Conservation (phyloP, 2,797 vertebrate genomes). For the Amazonetta brasiliensis region DNA sequence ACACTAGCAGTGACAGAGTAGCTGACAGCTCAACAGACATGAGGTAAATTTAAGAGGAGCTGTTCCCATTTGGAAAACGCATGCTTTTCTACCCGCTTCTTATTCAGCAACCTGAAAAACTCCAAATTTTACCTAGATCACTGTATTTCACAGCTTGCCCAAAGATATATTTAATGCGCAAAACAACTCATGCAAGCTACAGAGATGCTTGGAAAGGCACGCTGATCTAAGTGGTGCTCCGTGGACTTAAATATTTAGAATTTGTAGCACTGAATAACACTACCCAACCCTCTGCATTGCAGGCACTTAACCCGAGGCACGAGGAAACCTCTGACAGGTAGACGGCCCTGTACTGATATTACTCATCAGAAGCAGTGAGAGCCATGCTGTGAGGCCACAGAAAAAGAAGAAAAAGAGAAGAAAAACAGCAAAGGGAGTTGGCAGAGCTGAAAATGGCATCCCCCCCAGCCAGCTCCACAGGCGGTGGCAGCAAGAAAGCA, state of each 20-base stretch:
- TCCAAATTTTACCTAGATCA: background rate
- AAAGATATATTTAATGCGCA: background rate
- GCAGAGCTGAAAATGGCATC: background rate
- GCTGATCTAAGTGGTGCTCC: background rate
- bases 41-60: constrained; percentile 10
- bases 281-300: background rate
- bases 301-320: background rate
- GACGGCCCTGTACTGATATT: background rate
- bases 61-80: background rate
- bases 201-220: background rate
- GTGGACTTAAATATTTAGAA: background rate
- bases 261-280: background rate
- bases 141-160: background rate
- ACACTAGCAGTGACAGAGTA: background rate
- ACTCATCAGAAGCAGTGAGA: constrained; percentile 17
- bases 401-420: rapidly evolving
- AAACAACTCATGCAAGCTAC: background rate
- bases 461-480: background rate
- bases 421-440: background rate
- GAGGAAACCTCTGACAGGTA: constrained; percentile 1
- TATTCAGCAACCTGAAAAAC: background rate
- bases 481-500: background rate
- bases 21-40: constrained; percentile 40
- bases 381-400: background rate
- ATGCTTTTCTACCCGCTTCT: background rate